Evolutionary conservation across 2,113 vertebrate species (phyloP), one percentile per base, ranked within the genome.

Genomic region (Morone chrysops): DNA sequence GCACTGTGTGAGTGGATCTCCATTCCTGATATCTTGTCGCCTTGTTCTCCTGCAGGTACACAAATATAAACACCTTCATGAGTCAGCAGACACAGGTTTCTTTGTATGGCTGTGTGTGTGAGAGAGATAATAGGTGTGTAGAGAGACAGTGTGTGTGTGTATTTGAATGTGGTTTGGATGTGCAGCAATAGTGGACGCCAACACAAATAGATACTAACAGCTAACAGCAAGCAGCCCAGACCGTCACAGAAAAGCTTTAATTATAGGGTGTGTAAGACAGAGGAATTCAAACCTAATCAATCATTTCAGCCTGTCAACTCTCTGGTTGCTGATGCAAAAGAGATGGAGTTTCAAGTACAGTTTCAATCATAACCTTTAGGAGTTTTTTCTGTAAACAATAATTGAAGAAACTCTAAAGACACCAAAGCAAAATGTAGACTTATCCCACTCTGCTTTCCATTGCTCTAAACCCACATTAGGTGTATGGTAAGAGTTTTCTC

Each of bases 1-100:
- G 82, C 98, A 99, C 71, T 99, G 98, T 40, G 97, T 99, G 59
- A 99, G 94, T 0, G 98, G 98, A 84, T 99, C 98, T 89, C 98
- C 98, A 1, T 99, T 99, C 85, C 97, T 95, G 93, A 99, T 98
- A 81, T 99, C 98, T 90, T 99, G 98, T 54, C 98, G 92, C 85
- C 98, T 96, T 25, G 97, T 99, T 73, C 98, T 97, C 88, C 98
- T 99, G 92, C 75, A 94, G 72, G 81, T 82, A 80, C 60, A 93
- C 61, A 89, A 65, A 88, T 18, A 85, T 16, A 77, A 75, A 84
- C 66, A 88, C 63, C 5, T 18, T 80, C 16, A 80, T 82, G 63
- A 82, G 60, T 90, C 76, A 84, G 45, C 61, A 82, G 47, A 20
- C 47, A 81, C 65, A 68, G 0, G 25, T 36, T 45, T 70, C 43